Conservation (phyloP, 92 coral and sea anemone species). For the Bergia puertoricense region DNA sequence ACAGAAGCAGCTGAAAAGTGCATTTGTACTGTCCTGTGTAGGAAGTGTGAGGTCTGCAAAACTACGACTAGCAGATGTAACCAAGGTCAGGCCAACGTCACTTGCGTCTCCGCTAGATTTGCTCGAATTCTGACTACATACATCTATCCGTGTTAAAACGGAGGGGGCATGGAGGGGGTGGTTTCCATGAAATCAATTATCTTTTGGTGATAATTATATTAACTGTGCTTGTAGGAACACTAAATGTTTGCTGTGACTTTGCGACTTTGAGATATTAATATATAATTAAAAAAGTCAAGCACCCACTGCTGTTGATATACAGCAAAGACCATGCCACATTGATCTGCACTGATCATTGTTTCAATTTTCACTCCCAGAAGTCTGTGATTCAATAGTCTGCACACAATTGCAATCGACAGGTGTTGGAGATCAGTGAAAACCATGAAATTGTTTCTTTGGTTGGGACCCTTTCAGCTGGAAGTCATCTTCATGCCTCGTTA, state of each 20-base stretch:
- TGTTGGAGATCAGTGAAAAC: conserved; percentile 56
- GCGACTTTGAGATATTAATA: too few species aligned
- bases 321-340: background rate
- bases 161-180: too few species aligned
- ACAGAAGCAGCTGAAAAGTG: conserved; percentile 64
- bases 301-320: too few species aligned
- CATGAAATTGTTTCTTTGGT: conserved; percentile 92
- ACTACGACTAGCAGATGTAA: conserved; percentile 69
- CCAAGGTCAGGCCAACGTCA: conserved; percentile 12
- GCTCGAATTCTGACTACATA: too few species aligned
- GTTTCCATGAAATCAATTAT: too few species aligned
- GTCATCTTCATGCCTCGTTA: conserved; percentile 83
- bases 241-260: too few species aligned
- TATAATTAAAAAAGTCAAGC: background rate
- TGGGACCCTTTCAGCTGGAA: conserved; percentile 82
- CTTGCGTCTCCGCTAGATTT: background rate
- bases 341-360: background rate
- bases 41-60: conserved; percentile 90
- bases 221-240: too few species aligned
- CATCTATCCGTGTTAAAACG: too few species aligned
- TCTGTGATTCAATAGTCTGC: too few species aligned
- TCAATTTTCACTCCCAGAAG: too few species aligned
- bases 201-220: too few species aligned
- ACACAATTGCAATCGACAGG: conserved; percentile 24
- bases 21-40: conserved; percentile 87